Evolutionary conservation across 2,797 vertebrate genomes (phyloP).

Genomic region (Esox masquinongy): DNA sequence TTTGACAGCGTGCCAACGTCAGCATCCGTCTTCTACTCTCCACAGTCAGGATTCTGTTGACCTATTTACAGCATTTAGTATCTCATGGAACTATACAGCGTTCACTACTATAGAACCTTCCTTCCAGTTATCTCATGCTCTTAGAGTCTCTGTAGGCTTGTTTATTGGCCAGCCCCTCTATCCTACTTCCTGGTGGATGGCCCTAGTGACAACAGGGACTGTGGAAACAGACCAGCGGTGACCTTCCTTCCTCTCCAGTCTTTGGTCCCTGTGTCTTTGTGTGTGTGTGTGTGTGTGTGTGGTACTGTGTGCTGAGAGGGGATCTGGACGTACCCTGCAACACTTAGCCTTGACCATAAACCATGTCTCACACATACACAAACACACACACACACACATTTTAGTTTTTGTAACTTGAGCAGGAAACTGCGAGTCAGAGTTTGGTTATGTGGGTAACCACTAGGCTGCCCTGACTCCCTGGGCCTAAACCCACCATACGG

Average conservation of each 20-base stretch:
- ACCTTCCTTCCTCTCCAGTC: slow-evolving; percentile 47
- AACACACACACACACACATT: neutral
- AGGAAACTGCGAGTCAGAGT: too few relatives aligned
- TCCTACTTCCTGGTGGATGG: slow-evolving; percentile 47
- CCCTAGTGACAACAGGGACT: slow-evolving; percentile 38
- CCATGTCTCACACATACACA: neutral
- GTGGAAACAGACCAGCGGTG: slow-evolving; percentile 45
- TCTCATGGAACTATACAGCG: too few relatives aligned
- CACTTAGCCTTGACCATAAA: slow-evolving; percentile 15
- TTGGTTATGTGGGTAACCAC: too few relatives aligned
- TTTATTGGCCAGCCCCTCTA: neutral
- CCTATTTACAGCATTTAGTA: too few relatives aligned
- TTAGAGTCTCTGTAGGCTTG: neutral
- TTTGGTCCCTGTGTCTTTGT: slow-evolving; percentile 26
- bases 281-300: slow-evolving; percentile 16
- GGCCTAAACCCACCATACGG: too few relatives aligned
- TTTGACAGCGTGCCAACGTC: too few relatives aligned
- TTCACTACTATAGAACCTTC: too few relatives aligned
- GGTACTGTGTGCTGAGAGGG: slow-evolving; percentile 1
- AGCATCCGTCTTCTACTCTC: too few relatives aligned
- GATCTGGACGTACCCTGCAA: slow-evolving; percentile 33
- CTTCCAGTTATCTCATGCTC: neutral
- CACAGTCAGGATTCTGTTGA: too few relatives aligned
- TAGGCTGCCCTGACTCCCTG: too few relatives aligned
- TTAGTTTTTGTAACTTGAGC: too few relatives aligned